A percentile compares a stretch with the other conserved stretches of the same genome.
These are phyloP conservation scores for Trichonephila inaurata DNA, from an alignment of 1,140 invertebrate species.

Conservation along the genomic window DNA sequence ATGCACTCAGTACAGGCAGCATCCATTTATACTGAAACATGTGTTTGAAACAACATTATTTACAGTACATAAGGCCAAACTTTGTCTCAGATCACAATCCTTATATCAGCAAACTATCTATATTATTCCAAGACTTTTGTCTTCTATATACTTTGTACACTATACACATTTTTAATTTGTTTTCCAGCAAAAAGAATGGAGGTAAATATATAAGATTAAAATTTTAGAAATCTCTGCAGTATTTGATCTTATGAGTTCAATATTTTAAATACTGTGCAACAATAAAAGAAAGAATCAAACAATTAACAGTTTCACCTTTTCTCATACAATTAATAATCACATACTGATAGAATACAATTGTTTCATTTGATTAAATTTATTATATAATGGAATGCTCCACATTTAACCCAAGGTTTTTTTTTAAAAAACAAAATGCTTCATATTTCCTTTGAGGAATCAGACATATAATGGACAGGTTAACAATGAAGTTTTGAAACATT, in stretches of 20 bases:
- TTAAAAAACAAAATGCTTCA: not conserved
- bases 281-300: not conserved
- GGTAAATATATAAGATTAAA: not conserved
- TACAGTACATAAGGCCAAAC: conserved; percentile 74
- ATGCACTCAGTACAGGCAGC: conserved; percentile 39
- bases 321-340: too few relatives aligned
- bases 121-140: not conserved
- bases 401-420: not conserved
- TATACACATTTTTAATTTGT: conserved; percentile 20
- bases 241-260: not conserved
- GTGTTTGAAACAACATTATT: conserved; percentile 58
- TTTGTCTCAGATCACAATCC: conserved; percentile 68
- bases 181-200: not conserved
- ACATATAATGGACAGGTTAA: not conserved
- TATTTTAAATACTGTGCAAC: not conserved
- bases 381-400: not conserved
- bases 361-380: too few relatives aligned
- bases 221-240: not conserved
- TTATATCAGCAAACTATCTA: conserved; percentile 43
- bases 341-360: too few relatives aligned
- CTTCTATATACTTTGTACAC: conserved; percentile 9
- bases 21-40: conserved; percentile 55
- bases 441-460: not conserved
- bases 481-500: not conserved
- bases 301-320: too few relatives aligned